Percentiles rank a stretch among this genome's conserved stretches.
Evolutionary conservation across 2,113 vertebrate genomes (phyloP).

Genomic region (Plecotus auritus): DNA sequence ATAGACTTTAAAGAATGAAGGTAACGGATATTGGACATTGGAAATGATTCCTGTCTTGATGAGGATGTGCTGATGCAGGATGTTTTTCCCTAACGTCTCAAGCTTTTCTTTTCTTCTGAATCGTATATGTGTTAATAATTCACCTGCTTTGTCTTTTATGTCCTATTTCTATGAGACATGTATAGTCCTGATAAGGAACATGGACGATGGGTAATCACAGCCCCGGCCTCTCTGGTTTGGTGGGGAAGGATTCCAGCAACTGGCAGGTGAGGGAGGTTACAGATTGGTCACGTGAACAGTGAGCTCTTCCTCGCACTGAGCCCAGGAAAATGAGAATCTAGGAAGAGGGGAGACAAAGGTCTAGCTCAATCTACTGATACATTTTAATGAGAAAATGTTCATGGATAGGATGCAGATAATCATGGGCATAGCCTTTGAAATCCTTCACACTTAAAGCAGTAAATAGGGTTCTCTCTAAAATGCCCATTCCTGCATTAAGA

Average conservation of each 20-base stretch:
- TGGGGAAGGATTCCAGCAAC: background rate
- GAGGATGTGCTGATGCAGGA: constrained; percentile 30
- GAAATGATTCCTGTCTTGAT: background rate
- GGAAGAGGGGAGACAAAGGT: background rate
- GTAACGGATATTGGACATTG: constrained; percentile 32
- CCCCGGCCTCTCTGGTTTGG: background rate
- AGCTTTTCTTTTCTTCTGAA: constrained; percentile 9
- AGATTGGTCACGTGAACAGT: no score
- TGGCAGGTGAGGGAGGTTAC: background rate
- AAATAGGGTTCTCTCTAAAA: background rate
- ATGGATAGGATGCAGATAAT: background rate
- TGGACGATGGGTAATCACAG: rapidly evolving
- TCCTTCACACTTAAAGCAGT: background rate
- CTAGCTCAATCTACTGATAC: background rate
- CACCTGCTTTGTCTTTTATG: constrained; percentile 18
- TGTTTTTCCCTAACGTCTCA: background rate
- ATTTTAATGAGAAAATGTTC: background rate
- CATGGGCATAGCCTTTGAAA: background rate
- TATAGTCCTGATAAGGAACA: background rate
- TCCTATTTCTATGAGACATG: background rate
- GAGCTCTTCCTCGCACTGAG: background rate
- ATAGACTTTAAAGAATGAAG: constrained; percentile 24
- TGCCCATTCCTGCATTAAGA: background rate
- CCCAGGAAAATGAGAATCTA: no score
- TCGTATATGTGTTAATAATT: background rate